Evolutionary conservation across 1,140 invertebrate species (phyloP).

Genomic region (Episyrphus balteatus): DNA sequence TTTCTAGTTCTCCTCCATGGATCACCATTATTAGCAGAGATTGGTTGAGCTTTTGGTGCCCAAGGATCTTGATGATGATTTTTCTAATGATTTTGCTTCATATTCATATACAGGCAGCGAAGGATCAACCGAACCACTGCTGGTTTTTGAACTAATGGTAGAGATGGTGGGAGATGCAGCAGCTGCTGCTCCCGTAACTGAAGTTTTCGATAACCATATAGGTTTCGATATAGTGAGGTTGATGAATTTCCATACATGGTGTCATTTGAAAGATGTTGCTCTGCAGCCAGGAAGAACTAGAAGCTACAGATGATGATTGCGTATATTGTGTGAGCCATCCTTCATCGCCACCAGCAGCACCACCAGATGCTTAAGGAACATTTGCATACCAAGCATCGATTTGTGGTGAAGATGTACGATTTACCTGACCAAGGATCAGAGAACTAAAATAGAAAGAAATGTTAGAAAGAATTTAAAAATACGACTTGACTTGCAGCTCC

Average conservation of each 20-base stretch:
- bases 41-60: too few relatives aligned
- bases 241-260: conserved; percentile 6
- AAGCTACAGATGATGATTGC: conserved; percentile 32
- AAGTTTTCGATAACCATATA: conserved; percentile 23
- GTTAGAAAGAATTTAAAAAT: too few relatives aligned
- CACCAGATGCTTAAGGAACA: too few relatives aligned
- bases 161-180: conserved; percentile 18
- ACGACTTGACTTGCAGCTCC: conserved; percentile 30
- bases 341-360: too few relatives aligned
- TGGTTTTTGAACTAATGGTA: conserved; percentile 23
- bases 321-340: too few relatives aligned
- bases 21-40: too few relatives aligned
- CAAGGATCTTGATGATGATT: too few relatives aligned
- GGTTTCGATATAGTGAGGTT: conserved; percentile 8
- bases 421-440: conserved; percentile 47
- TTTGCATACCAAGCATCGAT: conserved; percentile 46
- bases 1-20: too few relatives aligned
- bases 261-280: too few relatives aligned
- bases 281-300: conserved; percentile 28
- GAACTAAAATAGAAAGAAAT: conserved; percentile 24
- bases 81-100: too few relatives aligned
- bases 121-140: conserved; percentile 40
- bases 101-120: conserved; percentile 39
- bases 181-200: conserved; percentile 10
- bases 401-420: conserved; percentile 33